These are phyloP conservation scores for Struthio camelus DNA, from an alignment of 2,113 vertebrate genomes.

Conservation along the genomic window DNA sequence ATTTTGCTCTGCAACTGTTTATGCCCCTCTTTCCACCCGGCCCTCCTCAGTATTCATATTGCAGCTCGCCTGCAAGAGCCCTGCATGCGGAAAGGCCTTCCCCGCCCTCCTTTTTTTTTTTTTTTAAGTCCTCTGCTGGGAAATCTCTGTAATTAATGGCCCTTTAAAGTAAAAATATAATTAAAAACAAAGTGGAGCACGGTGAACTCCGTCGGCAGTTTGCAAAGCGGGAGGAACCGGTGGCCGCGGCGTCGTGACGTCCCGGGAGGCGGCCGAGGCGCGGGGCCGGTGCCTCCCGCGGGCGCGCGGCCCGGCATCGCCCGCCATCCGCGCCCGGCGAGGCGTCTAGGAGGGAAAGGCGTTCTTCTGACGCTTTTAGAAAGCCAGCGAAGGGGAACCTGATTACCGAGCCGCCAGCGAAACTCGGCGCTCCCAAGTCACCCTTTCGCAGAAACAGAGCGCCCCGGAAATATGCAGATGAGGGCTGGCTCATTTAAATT, in stretches of 20 bases:
- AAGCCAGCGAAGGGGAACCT: neutral
- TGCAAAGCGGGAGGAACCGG: neutral
- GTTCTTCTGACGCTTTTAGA: neutral
- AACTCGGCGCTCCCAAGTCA: neutral
- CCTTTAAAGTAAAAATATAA: constrained; percentile 58
- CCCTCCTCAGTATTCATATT: neutral
- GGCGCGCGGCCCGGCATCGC: too few species aligned
- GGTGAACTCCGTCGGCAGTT: neutral
- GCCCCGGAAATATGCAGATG: constrained; percentile 49
- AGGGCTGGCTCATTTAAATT: constrained; percentile 72
- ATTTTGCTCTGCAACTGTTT: neutral
- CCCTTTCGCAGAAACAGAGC: constrained; percentile 46
- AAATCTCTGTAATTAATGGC: constrained; percentile 59
- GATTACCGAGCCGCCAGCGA: neutral
- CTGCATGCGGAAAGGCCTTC: neutral
- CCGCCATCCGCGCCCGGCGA: accelerated
- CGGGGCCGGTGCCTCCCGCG: too few species aligned
- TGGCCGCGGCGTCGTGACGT: too few species aligned
- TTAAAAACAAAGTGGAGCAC: constrained; percentile 22
- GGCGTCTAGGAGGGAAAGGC: neutral
- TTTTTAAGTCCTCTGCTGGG: neutral
- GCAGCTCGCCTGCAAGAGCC: neutral
- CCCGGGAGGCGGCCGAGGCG: too few species aligned
- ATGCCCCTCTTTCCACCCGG: neutral
- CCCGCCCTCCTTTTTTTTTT: neutral